Conservation (phyloP, 2,888 invertebrate species). For the Encarsia formosa region DNA sequence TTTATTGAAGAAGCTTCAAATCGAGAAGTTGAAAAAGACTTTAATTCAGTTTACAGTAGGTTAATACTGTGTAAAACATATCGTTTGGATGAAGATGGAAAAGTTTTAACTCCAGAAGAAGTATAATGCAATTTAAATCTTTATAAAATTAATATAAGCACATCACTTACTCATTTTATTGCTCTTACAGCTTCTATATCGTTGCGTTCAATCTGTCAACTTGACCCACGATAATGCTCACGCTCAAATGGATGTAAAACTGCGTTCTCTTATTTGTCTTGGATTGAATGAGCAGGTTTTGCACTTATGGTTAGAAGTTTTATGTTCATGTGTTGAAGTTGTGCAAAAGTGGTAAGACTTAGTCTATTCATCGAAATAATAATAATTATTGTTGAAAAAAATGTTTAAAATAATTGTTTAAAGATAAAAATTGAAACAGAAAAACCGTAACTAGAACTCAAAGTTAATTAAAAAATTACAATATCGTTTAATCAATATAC, state of each 20-base stretch:
- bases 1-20: conserved; percentile 98
- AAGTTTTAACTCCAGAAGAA: conserved; percentile 97
- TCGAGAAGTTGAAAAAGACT: conserved; percentile 95
- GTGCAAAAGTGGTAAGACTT: conserved; percentile 93
- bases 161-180: neutral
- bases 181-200: conserved; percentile 65
- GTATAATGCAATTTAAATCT: conserved; percentile 45
- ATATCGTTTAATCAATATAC: too few relatives aligned
- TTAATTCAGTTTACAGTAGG: conserved; percentile 95
- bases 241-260: conserved; percentile 98
- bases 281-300: conserved; percentile 97
- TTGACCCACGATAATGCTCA: conserved; percentile 93
- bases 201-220: conserved; percentile 95
- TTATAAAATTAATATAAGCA: too few relatives aligned
- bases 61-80: conserved; percentile 97
- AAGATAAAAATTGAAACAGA: too few relatives aligned
- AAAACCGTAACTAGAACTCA: too few relatives aligned
- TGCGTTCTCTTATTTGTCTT: conserved; percentile 90
- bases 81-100: conserved; percentile 96
- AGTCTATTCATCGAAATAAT: neutral
- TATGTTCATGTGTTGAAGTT: conserved; percentile 90
- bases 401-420: neutral
- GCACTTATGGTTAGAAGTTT: conserved; percentile 95
- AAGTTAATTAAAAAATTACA: too few relatives aligned
- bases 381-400: neutral